Evolutionary conservation across 2,113 vertebrate species (phyloP).

Genomic region (Neodon shergylaensis): DNA sequence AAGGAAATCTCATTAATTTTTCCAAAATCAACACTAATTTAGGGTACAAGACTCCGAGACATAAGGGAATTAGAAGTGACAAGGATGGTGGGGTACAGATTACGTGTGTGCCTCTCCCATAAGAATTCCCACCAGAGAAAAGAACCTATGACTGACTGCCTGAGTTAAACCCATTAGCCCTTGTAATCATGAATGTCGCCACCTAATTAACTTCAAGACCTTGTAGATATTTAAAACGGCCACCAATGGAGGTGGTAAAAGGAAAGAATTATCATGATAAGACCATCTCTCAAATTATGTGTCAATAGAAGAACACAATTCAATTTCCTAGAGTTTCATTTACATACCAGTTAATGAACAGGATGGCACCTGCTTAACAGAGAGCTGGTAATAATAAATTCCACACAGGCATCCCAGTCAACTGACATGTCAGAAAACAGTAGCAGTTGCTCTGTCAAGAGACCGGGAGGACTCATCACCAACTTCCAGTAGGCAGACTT

Average conservation of each 20-base stretch:
- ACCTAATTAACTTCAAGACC: conserved; percentile 34
- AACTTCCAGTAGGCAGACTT: background rate
- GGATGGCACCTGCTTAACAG: conserved; percentile 1
- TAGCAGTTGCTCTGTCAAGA: background rate
- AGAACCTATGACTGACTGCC: background rate
- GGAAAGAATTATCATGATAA: background rate
- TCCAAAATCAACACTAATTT: conserved; percentile 45
- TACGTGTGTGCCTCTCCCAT: background rate
- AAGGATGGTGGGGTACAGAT: background rate
- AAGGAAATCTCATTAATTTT: conserved; percentile 47
- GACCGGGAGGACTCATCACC: background rate
- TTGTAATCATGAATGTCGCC: background rate
- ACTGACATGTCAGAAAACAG: conserved; percentile 11
- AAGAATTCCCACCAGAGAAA: background rate
- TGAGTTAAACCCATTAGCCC: conserved; percentile 7
- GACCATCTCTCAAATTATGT: conserved; percentile 16
- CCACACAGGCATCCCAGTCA: background rate
- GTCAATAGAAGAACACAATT: conserved; percentile 36
- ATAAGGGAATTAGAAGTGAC: background rate
- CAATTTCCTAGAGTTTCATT: conserved; percentile 27
- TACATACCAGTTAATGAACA: conserved; percentile 21
- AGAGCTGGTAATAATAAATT: conserved; percentile 39
- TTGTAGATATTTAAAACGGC: conserved; percentile 21
- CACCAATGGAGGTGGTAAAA: conserved; percentile 20
- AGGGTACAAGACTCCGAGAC: background rate